These are phyloP conservation scores for Pseudococcus jackbeardsleyi DNA, from an alignment of 2,888 invertebrate genomes.

Conservation along the genomic window DNA sequence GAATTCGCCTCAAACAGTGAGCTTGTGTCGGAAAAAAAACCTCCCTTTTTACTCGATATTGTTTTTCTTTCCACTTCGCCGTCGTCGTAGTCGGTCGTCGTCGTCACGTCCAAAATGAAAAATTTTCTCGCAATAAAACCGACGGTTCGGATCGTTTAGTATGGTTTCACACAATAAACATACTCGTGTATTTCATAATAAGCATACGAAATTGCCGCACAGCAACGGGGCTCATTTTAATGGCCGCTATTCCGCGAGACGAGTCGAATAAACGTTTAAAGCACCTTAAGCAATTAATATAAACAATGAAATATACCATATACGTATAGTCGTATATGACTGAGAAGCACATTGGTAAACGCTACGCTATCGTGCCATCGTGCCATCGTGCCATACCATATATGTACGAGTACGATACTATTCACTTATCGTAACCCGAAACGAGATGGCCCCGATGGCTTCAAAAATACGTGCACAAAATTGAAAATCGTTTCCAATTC, in stretches of 20 bases:
- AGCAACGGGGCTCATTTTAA: conserved; percentile 17
- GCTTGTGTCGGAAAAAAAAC: background rate
- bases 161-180: conserved; percentile 11
- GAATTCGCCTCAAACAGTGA: background rate
- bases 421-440: conserved; percentile 57
- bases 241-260: conserved; percentile 10
- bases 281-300: conserved; percentile 41
- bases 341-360: background rate
- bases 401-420: background rate
- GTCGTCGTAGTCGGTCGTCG: background rate
- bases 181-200: conserved; percentile 35
- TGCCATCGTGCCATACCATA: too few relatives aligned
- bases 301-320: background rate
- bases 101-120: conserved; percentile 19
- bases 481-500: conserved; percentile 60
- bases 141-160: background rate
- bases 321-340: background rate
- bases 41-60: background rate
- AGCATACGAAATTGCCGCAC: background rate
- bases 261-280: conserved; percentile 41
- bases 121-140: conserved; percentile 5
- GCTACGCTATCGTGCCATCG: conserved; percentile 16
- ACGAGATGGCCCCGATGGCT: conserved; percentile 50
- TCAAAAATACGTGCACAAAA: conserved; percentile 54
- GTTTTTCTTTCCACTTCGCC: background rate